Base-by-base conservation (phyloP, 2,113 vertebrate genomes). In the Carettochelys insculpta region DNA sequence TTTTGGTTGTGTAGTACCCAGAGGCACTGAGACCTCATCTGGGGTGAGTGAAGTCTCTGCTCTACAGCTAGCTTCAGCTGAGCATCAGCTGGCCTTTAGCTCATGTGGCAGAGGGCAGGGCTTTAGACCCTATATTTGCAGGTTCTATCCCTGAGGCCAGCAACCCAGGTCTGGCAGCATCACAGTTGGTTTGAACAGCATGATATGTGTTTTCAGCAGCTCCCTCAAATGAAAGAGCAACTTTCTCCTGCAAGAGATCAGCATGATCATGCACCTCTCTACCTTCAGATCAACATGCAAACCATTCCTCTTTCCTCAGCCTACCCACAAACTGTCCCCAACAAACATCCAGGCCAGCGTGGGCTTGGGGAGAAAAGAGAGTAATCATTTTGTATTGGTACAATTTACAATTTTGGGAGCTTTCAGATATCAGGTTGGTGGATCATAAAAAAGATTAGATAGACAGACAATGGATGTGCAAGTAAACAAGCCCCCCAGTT, bases 321-420 rank as follows among this genome's bases (percentile, higher is more conserved):
- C 92, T 82, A 79, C 90, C 43, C 83, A 85, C 41, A 53, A 95
- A 89, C 34, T 77, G 65, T 61, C 81, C 83, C 76, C 89, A 92
- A 88, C 83, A 92, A 81, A 96, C 22, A 90, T 56, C 92, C 95
- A 95, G 88, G 88, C 78, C 89, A n/a, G n/a, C n/a, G n/a, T n/a
- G n/a, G 87, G 76, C 51, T 76, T 20, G 45, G 77, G 61, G 54
- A 95, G 92, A 92, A 75, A 52, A 56, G 48, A 92, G 53, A 61
- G 61, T 92, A 95, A 82, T 73, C 61, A 50, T 91, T 54, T 51
- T 61, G 38, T 54, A 58, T 29, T 84, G 5, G 29, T 80, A 85
- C 17, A 20, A 43, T 90, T 92, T 34, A 6, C 89, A 92, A 92
- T 85, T 92, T 76, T 54, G 79, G 78, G 48, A 27, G 77, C 48